phyloP scores from a whole-genome alignment of 2,113 vertebrate species.

The Talpa occidentalis region DNA sequence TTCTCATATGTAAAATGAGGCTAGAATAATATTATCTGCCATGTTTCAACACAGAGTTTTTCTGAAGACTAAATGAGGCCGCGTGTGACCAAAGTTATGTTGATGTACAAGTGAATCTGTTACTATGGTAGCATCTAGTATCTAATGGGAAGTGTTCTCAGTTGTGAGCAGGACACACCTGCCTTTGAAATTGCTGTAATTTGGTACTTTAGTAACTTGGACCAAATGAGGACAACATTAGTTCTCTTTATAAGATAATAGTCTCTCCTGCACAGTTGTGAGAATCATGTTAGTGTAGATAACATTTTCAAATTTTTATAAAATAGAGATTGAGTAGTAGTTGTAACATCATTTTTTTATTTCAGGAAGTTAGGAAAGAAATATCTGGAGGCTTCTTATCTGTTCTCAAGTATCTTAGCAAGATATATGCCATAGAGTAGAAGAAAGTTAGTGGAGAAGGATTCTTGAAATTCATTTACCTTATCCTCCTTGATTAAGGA shows the following conservation, averaged over 20 bases:
- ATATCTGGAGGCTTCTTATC: background rate
- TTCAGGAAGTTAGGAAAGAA: conserved; percentile 51
- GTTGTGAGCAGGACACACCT: background rate
- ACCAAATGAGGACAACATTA: background rate
- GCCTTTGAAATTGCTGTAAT: background rate
- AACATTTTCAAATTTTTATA: background rate
- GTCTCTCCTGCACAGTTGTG: background rate
- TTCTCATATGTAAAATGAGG: conserved; percentile 45
- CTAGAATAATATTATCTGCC: background rate
- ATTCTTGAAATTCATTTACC: background rate
- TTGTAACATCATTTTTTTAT: conserved; percentile 18
- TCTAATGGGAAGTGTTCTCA: background rate
- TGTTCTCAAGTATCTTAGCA: background rate
- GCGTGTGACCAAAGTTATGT: background rate
- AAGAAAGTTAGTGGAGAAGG: background rate
- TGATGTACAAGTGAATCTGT: background rate
- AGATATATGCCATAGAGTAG: background rate
- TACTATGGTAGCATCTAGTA: background rate
- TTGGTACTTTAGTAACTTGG: conserved; percentile 4
- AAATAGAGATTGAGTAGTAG: background rate
- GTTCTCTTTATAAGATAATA: background rate
- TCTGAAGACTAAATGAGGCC: background rate
- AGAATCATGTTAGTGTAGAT: conserved; percentile 42
- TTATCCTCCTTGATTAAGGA: background rate
- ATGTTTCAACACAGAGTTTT: background rate